Percentiles rank a stretch among this genome's conserved stretches.
These are phyloP conservation scores for Urocyon cinereoargenteus DNA, from an alignment of 2,797 vertebrate species.

Conservation along the genomic window DNA sequence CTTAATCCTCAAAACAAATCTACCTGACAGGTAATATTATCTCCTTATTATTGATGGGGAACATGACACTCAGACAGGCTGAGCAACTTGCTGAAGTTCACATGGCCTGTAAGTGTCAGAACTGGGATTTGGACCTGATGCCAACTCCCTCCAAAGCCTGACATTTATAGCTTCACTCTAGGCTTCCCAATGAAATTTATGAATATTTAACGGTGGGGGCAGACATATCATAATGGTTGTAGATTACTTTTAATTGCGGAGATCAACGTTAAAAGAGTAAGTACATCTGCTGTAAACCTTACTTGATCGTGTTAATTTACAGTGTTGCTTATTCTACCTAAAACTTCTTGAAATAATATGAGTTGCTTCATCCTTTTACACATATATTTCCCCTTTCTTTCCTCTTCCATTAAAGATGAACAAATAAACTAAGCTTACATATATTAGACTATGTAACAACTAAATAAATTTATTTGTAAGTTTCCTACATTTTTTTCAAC, in stretches of 20 bases:
- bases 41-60: background rate
- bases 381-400: background rate
- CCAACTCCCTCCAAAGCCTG: background rate
- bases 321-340: background rate
- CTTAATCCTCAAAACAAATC: background rate
- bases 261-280: conserved; percentile 39
- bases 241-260: conserved; percentile 35
- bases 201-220: background rate
- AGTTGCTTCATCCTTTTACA: background rate
- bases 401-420: background rate
- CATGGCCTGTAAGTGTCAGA: background rate
- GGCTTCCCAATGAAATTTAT: background rate
- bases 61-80: background rate
- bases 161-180: background rate
- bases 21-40: background rate
- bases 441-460: background rate
- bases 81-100: background rate
- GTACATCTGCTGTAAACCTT: conserved; percentile 12
- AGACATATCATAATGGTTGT: background rate
- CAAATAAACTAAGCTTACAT: background rate
- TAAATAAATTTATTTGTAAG: background rate
- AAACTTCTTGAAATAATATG: conserved; percentile 5
- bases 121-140: background rate
- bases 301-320: background rate
- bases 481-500: background rate